Base-by-base conservation (phyloP, 1,140 invertebrate species). In the Phenacoccus solenopsis region DNA sequence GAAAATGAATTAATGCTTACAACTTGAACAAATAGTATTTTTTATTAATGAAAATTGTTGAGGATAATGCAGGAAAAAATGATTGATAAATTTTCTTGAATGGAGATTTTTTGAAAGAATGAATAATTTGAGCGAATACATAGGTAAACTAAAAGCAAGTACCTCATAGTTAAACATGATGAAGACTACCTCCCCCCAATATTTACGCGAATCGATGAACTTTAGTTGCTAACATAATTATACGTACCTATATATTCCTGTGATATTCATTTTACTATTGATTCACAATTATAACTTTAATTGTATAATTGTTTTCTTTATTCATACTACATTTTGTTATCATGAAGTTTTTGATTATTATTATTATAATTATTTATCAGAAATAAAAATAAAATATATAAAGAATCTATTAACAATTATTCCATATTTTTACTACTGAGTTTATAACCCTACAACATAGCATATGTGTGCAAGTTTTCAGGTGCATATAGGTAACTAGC, bases 301-400 rank as follows among this genome's bases (percentile, higher is more conserved):
- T n/a, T n/a, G n/a, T n/a, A n/a, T n/a, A 49, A 49, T 49, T 49
- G 38, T 49, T 49, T 49, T 49, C 38, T 49, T 49, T 49, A 49
- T 49, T 16, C 20, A 49, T n/a, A n/a, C n/a, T n/a, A n/a, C n/a
- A 49, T 49, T 49, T 49, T 49, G 38, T 49, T 49, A 49, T 49
- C 2, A 16, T 2, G 16, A 2, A 2, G 5, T 49, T 49, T 49
- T 49, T 49, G n/a, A n/a, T n/a, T n/a, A n/a, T n/a, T n/a, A n/a
- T n/a, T n/a, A n/a, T n/a, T n/a, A n/a, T n/a, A n/a, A n/a, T n/a
- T n/a, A n/a, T n/a, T n/a, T n/a, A n/a, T n/a, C n/a, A n/a, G n/a
- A n/a, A n/a, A n/a, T n/a, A n/a, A n/a, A n/a, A n/a, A n/a, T n/a
- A n/a, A n/a, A n/a, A n/a, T n/a, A n/a, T n/a, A n/a, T n/a, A n/a